Conservation (phyloP, 64 coral and sea anemone genomes). For the Stichodactyla helianthus region DNA sequence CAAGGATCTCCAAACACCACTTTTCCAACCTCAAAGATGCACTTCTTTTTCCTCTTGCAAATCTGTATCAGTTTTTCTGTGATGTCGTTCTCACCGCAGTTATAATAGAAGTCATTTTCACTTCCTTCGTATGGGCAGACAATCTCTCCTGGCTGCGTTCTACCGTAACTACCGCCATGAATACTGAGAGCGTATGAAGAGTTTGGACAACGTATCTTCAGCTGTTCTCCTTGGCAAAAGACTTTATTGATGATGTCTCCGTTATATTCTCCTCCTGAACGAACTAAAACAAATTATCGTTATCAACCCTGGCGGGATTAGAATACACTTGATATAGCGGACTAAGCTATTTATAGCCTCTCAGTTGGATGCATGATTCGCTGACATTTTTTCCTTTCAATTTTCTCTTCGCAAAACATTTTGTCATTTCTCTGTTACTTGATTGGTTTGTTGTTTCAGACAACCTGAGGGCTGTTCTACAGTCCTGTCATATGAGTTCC, state of each 20-base stretch:
- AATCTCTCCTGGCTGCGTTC: conserved; percentile 30
- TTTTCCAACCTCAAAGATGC: background rate
- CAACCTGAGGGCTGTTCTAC: no score
- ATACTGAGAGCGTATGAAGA: conserved; percentile 22
- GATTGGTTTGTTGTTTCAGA: background rate
- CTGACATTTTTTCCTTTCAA: background rate
- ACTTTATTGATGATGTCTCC: background rate
- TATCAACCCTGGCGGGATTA: no score
- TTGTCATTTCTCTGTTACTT: background rate
- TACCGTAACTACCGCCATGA: conserved; percentile 9
- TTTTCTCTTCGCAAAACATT: background rate
- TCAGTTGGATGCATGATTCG: background rate
- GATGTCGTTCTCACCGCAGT: conserved; percentile 39
- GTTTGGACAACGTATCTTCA: conserved; percentile 7
- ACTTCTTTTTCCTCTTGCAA: conserved; percentile 32
- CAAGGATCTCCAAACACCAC: conserved; percentile 28
- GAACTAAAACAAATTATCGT: background rate
- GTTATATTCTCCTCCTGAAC: background rate
- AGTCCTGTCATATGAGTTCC: no score
- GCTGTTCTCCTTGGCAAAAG: conserved; percentile 20
- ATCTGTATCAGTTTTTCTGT: background rate
- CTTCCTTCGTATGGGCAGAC: conserved; percentile 30
- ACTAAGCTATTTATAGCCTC: background rate
- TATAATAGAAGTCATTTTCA: conserved; percentile 25
- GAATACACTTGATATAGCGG: no score